These are phyloP conservation scores for Cotesia typhae DNA, from an alignment of 1,140 invertebrate genomes.

Conservation along the genomic window DNA sequence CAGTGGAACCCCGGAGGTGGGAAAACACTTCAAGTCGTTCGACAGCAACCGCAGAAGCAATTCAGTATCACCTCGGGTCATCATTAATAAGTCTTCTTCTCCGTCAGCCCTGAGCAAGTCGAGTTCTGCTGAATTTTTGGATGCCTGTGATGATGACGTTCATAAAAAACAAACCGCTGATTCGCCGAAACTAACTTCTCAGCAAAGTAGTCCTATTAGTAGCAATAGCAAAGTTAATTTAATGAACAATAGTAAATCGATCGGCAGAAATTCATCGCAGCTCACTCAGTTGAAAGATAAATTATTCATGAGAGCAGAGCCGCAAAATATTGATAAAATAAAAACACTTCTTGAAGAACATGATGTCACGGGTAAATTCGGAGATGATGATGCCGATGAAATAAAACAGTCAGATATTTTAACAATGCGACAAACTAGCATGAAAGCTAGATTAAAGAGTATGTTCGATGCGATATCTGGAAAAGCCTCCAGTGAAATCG, in stretches of 20 bases:
- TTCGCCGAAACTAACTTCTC: background rate
- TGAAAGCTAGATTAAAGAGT: constrained; percentile 59
- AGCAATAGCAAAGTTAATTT: constrained; percentile 6
- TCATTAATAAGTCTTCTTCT: too few species aligned
- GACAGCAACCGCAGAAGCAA: constrained; percentile 38
- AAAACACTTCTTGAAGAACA: constrained; percentile 56
- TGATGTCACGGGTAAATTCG: constrained; percentile 51
- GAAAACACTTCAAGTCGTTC: constrained; percentile 61
- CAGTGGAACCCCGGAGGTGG: constrained; percentile 55
- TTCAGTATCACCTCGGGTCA: background rate
- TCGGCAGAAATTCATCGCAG: background rate
- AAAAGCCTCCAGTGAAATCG: constrained; percentile 57
- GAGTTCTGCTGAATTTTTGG: background rate
- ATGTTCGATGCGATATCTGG: constrained; percentile 65
- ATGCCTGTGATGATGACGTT: background rate
- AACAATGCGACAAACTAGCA: constrained; percentile 60
- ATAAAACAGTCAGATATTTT: constrained; percentile 60
- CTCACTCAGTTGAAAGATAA: constrained; percentile 54
- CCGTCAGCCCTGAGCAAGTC: background rate
- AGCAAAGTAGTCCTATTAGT: background rate
- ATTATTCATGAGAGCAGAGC: constrained; percentile 61
- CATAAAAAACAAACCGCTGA: background rate
- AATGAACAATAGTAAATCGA: constrained; percentile 11
- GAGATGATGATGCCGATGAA: constrained; percentile 55
- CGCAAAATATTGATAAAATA: constrained; percentile 58